These are phyloP conservation scores for Strongylocentrotus purpuratus DNA, from an alignment of 35 echinoderm and acorn worm genomes.

Conservation along the genomic window DNA sequence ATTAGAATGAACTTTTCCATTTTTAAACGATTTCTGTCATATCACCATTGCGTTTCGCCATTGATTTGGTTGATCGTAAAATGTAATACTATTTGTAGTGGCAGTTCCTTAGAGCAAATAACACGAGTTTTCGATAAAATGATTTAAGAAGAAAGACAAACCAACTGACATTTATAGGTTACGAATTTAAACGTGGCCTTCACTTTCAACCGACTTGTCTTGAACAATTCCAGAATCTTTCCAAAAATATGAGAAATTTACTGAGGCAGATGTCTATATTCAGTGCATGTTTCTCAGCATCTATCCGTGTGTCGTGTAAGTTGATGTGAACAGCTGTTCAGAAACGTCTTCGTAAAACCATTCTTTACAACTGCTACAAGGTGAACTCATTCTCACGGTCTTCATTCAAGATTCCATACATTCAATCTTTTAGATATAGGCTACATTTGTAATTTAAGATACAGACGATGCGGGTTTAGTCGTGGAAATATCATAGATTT, in stretches of 20 bases:
- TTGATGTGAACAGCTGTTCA: neutral
- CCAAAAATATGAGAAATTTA: neutral
- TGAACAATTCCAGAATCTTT: neutral
- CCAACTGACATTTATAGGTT: neutral
- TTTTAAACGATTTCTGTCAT: too few species aligned
- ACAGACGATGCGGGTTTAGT: too few species aligned
- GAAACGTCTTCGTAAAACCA: neutral
- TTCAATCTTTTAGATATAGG: too few species aligned
- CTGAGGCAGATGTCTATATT: neutral
- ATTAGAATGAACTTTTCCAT: too few species aligned
- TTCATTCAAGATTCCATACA: neutral
- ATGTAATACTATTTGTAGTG: too few species aligned
- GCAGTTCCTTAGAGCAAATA: too few species aligned
- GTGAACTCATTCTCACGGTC: neutral
- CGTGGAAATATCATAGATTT: too few species aligned
- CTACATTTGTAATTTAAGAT: too few species aligned
- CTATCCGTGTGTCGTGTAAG: neutral
- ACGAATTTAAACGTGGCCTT: neutral
- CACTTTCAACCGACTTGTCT: neutral
- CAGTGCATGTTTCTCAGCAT: too few species aligned
- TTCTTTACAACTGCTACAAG: neutral
- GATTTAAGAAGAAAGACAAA: neutral
- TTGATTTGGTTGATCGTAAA: too few species aligned
- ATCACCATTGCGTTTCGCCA: too few species aligned
- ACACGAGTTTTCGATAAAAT: neutral